Percentiles rank a stretch among this genome's conserved stretches.
Conservation (phyloP, 2,888 invertebrate species). For the Leuctra nigra region DNA sequence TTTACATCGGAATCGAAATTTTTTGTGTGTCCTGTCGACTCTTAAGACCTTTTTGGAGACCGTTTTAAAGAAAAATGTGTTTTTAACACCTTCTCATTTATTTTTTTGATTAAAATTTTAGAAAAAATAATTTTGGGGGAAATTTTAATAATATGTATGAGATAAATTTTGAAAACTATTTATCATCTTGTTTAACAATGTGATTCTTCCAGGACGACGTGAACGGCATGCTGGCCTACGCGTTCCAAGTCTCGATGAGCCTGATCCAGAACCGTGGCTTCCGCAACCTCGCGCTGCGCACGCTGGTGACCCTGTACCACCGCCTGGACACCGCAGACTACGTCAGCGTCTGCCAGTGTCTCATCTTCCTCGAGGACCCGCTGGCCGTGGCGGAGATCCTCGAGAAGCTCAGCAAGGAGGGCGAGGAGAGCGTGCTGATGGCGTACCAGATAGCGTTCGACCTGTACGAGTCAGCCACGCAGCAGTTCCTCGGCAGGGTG, state of each 20-base stretch:
- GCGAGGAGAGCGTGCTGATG: slow-evolving; percentile 79
- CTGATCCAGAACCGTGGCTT: slow-evolving; percentile 91
- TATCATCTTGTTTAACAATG: not conserved
- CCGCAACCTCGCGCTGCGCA: slow-evolving; percentile 81
- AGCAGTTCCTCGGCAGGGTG: slow-evolving; percentile 88
- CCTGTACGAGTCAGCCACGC: slow-evolving; percentile 97
- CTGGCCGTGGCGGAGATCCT: slow-evolving; percentile 87
- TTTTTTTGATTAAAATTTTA: too few species aligned
- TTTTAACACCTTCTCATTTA: slow-evolving; percentile 20
- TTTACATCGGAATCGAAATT: too few species aligned
- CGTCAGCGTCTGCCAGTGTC: slow-evolving; percentile 96
- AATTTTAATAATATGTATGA: too few species aligned
- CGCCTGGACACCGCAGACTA: slow-evolving; percentile 89
- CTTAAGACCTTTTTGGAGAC: too few species aligned
- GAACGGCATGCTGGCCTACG: slow-evolving; percentile 85
- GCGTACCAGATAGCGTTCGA: slow-evolving; percentile 99
- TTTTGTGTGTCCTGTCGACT: too few species aligned
- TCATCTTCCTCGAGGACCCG: slow-evolving; percentile 94
- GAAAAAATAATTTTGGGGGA: too few species aligned
- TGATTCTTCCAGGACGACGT: slow-evolving; percentile 61
- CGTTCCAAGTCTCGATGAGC: slow-evolving; percentile 95
- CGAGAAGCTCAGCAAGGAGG: slow-evolving; percentile 77
- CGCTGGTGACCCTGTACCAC: slow-evolving; percentile 83
- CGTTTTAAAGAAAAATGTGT: too few species aligned
- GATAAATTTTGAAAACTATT: not conserved